phyloP scores from a whole-genome alignment of 1,140 invertebrate species.

The Platyscapa corneri region DNA sequence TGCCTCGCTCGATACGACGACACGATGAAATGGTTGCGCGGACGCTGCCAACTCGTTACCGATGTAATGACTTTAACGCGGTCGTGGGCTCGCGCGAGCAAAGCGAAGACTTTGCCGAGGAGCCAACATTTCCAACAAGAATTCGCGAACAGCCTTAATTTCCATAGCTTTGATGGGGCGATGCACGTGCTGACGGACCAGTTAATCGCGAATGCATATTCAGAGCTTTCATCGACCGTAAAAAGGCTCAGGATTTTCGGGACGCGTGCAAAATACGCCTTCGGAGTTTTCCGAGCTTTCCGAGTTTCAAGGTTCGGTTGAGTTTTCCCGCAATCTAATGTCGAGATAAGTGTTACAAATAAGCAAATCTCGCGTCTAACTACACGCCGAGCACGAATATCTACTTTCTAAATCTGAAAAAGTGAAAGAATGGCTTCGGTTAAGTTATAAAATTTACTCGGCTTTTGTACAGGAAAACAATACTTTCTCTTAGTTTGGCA shows the following conservation, averaged over 20 bases:
- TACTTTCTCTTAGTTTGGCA: conserved; percentile 11
- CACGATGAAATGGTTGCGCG: not conserved
- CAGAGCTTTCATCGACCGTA: not conserved
- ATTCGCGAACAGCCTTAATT: too few relatives aligned
- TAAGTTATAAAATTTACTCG: not conserved
- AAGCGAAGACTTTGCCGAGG: too few relatives aligned
- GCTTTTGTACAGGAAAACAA: not conserved
- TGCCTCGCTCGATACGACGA: not conserved
- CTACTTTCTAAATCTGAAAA: conserved; percentile 2
- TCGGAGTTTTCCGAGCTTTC: too few relatives aligned
- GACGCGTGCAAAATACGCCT: too few relatives aligned
- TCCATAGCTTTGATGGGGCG: too few relatives aligned
- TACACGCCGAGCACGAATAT: not conserved
- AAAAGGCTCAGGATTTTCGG: not conserved
- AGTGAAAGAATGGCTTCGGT: not conserved
- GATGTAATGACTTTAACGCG: not conserved
- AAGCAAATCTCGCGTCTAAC: not conserved
- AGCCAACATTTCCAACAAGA: too few relatives aligned
- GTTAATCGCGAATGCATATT: too few relatives aligned
- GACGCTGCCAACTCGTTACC: not conserved
- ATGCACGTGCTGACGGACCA: too few relatives aligned
- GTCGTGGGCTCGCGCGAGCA: too few relatives aligned
- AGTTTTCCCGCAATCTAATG: not conserved
- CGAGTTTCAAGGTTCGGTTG: too few relatives aligned
- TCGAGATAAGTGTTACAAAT: too few relatives aligned